Evolutionary conservation across 2,113 vertebrate genomes (phyloP), one percentile per base, ranked within the genome.

Genomic region (Gasterosteus nipponicus): DNA sequence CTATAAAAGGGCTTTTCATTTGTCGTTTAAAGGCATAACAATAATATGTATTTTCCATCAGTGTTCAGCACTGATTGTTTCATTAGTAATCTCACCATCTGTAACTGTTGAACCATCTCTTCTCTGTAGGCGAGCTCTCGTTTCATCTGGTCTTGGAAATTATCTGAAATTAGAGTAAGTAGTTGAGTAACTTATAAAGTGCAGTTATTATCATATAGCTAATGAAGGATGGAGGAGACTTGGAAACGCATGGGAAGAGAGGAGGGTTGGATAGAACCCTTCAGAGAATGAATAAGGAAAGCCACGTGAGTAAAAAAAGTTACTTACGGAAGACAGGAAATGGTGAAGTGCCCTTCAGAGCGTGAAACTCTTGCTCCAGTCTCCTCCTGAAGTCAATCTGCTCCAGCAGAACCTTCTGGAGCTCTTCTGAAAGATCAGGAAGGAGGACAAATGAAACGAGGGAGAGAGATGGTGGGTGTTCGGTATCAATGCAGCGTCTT

Each of bases 101-200:
- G 98, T 92, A 99, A 92, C 89, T 99, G 98, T 68, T 99, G 98
- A 15, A 99, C 97, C 97, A 99, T 98, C 92, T 99, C 98, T 92
- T 99, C 98, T 93, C 97, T 94, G 93, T 99, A 99, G 2, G 98
- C 96, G 73, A 99, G 93, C 69, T 99, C 98, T 87, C 97, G 91
- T 92, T 99, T 99, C 98, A 99, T 98, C 85, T 99, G 98, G 89
- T 99, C 97, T 89, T 99, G 97, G 81, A 99, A 99, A 94, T 98
- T 98, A 93, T 98, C 98, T 99, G 92, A 70, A 90, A 78, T 82
- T 33, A 69, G 26, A 0, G 15, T 3, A 57, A 57, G 56, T 57
- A 33, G 16, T 10, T 76, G 31, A 75, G 39, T 19, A 77, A 44
- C 29, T 62, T 42, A 78, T 64, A 2, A 35, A 62, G 57, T 44